Evolutionary conservation across 1,140 invertebrate genomes (phyloP).

Genomic region (Bombus balteatus): DNA sequence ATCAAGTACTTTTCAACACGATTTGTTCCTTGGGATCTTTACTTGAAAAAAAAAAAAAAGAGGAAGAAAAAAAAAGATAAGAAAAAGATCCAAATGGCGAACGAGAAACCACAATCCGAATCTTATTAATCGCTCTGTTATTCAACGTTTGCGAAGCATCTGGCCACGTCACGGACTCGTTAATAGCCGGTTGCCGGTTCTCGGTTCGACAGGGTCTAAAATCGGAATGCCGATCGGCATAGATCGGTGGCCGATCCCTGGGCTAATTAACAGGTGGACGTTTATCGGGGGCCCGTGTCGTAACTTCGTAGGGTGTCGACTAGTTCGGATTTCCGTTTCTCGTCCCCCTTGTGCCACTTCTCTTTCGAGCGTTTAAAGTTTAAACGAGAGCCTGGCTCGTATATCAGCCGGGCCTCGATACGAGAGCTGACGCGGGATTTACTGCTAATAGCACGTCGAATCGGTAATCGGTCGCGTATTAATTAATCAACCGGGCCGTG

Average conservation of each 20-base stretch:
- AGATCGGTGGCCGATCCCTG: constrained; percentile 34
- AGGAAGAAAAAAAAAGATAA: no score
- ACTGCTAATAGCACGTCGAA: constrained; percentile 36
- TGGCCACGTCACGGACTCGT: background rate
- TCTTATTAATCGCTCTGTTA: background rate
- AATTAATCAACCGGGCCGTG: background rate
- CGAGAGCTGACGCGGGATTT: constrained; percentile 12
- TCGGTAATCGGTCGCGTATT: constrained; percentile 25
- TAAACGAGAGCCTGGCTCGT: background rate
- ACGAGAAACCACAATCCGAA: background rate
- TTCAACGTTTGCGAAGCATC: background rate
- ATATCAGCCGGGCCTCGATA: constrained; percentile 1
- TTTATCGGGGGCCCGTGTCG: constrained; percentile 19
- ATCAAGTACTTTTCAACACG: no score
- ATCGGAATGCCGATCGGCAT: background rate
- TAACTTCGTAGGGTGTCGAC: constrained; percentile 52
- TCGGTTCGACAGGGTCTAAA: background rate
- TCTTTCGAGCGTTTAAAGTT: constrained; percentile 6
- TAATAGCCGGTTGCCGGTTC: background rate
- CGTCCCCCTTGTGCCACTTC: background rate
- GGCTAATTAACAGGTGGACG: constrained; percentile 58
- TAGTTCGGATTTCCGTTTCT: constrained; percentile 44
- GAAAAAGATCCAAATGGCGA: background rate
- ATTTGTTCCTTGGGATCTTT: no score
- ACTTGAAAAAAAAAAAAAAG: no score